These are phyloP conservation scores for Apogon talboti DNA, from an alignment of 2,797 vertebrate genomes.

Conservation along the genomic window DNA sequence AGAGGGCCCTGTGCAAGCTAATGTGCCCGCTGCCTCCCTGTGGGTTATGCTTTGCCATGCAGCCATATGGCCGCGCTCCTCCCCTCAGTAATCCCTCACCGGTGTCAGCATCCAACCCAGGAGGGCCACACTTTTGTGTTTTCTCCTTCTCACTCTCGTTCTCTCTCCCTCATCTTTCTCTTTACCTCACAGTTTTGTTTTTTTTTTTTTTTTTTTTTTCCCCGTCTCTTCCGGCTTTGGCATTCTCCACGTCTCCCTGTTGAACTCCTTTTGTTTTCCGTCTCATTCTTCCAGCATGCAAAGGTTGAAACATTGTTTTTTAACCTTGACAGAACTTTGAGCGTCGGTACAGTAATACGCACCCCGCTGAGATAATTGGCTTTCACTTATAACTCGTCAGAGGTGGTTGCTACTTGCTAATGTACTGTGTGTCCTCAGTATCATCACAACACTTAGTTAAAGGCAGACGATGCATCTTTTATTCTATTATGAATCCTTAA, in stretches of 20 bases:
- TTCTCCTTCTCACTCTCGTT: conserved; percentile 54
- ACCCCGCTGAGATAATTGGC: conserved; percentile 62
- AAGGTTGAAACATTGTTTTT: conserved; percentile 69
- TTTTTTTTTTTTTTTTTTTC: conserved; percentile 11
- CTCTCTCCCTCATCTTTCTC: conserved; percentile 35
- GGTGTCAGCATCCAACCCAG: conserved; percentile 78
- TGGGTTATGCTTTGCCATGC: conserved; percentile 76
- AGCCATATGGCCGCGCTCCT: conserved; percentile 80
- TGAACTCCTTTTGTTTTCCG: conserved; percentile 56
- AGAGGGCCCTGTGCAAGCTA: conserved; percentile 75
- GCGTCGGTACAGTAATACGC: conserved; percentile 53
- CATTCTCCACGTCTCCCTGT: conserved; percentile 52
- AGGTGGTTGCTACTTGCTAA: conserved; percentile 45
- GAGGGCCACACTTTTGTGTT: conserved; percentile 75
- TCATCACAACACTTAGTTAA: conserved; percentile 28
- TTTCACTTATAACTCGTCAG: conserved; percentile 64
- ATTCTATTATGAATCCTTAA: conserved; percentile 17
- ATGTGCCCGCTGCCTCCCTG: conserved; percentile 77
- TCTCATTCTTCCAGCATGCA: conserved; percentile 42
- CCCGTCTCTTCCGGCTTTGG: conserved; percentile 37
- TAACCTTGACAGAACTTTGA: conserved; percentile 70
- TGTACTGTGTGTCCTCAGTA: conserved; percentile 38
- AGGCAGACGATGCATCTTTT: conserved; percentile 20
- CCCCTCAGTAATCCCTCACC: conserved; percentile 79
- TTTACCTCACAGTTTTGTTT: conserved; percentile 20